Evolutionary conservation across 2,888 invertebrate genomes (phyloP).

Genomic region (Stenichneumon culpator): DNA sequence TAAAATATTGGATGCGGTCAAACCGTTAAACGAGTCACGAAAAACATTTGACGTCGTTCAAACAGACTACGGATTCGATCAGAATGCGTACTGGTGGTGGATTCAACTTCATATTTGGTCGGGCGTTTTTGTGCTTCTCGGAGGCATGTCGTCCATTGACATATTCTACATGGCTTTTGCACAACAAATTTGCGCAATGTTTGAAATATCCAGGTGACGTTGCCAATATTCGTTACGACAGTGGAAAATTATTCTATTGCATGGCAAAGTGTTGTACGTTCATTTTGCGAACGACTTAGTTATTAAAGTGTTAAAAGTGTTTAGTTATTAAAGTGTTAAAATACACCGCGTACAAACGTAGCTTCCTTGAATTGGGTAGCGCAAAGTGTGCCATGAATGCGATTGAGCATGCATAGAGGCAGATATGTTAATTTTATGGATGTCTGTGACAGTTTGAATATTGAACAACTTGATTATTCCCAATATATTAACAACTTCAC

Average conservation of each 20-base stretch:
- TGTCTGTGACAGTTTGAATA: too few relatives aligned
- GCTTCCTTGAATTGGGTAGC: too few relatives aligned
- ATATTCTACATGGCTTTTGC: not conserved
- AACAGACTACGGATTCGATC: constrained; percentile 19
- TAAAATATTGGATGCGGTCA: not conserved
- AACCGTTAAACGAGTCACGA: constrained; percentile 13
- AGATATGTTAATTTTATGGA: too few relatives aligned
- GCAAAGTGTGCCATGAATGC: too few relatives aligned
- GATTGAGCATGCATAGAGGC: too few relatives aligned
- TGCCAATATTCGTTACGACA: not conserved
- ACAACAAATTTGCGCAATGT: constrained; percentile 16
- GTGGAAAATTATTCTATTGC: not conserved
- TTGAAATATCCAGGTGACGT: constrained; percentile 30
- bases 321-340: not conserved
- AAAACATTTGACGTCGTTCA: not conserved
- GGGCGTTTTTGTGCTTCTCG: not conserved
- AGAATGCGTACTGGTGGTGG: not conserved
- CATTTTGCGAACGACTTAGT: not conserved
- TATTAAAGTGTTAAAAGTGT: not conserved
- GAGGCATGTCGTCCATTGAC: not conserved
- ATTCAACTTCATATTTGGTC: not conserved
- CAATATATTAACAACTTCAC: too few relatives aligned
- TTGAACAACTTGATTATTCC: too few relatives aligned
- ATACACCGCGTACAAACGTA: too few relatives aligned
- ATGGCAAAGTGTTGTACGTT: not conserved